Conservation (phyloP, 2,888 invertebrate species). For the Apotomis capreana region DNA sequence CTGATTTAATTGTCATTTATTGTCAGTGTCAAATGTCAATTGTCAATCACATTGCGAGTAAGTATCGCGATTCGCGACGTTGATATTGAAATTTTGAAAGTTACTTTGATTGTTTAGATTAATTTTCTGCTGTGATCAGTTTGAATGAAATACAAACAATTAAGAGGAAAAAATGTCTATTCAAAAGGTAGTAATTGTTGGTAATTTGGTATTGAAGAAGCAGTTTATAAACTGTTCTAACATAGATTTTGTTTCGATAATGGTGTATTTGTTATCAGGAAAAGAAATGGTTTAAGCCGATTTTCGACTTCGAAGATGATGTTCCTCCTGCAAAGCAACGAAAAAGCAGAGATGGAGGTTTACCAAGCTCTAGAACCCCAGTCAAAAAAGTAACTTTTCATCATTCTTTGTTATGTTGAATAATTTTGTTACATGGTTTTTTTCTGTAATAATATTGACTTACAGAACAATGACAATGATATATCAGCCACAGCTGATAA, state of each 20-base stretch:
- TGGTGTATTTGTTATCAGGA: slow-evolving; percentile 52
- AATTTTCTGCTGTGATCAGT: neutral
- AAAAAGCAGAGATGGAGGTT: slow-evolving; percentile 44
- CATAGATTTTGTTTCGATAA: neutral
- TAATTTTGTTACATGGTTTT: neutral
- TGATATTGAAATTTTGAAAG: neutral
- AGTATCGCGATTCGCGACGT: neutral
- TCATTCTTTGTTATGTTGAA: neutral
- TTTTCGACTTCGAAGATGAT: slow-evolving; percentile 69
- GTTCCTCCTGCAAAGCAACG: slow-evolving; percentile 53
- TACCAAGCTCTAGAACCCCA: slow-evolving; percentile 25
- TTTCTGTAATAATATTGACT: neutral
- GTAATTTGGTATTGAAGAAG: too few relatives aligned
- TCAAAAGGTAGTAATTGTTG: slow-evolving; percentile 12
- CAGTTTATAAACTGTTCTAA: neutral
- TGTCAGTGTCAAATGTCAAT: too few relatives aligned
- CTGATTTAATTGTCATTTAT: slow-evolving; percentile 14
- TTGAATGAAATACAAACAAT: neutral
- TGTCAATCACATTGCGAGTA: neutral
- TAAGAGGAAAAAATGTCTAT: slow-evolving; percentile 10
- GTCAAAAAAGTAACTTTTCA: slow-evolving; percentile 41
- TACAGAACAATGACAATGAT: slow-evolving; percentile 13
- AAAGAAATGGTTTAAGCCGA: slow-evolving; percentile 73
- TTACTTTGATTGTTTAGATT: neutral
- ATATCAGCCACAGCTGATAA: slow-evolving; percentile 1